Evolutionary conservation across 2,113 vertebrate species (phyloP).

Genomic region (Archilochus colubris): DNA sequence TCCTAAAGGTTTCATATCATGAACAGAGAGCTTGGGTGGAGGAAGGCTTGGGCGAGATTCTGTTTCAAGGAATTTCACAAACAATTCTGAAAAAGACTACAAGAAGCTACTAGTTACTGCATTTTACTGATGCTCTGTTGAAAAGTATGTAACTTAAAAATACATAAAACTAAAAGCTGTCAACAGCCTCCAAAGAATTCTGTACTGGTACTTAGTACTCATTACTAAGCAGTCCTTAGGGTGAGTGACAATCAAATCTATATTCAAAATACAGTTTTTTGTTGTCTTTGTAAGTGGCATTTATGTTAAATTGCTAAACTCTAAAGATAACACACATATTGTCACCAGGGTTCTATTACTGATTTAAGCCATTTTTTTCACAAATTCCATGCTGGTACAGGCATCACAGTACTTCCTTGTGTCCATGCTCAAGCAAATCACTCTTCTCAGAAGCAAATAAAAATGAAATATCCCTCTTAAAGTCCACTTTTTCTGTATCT

Average conservation of each 20-base stretch:
- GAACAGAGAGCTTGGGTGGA: conserved; percentile 84
- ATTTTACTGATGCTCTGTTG: neutral
- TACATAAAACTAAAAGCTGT: neutral
- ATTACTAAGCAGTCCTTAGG: neutral
- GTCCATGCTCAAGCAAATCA: neutral
- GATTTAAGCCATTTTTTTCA: neutral
- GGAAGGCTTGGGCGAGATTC: conserved; percentile 90
- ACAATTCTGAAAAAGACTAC: conserved; percentile 97
- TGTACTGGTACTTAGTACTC: neutral
- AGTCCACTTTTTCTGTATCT: neutral
- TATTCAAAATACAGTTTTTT: neutral
- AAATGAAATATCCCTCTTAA: neutral
- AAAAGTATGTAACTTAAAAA: neutral
- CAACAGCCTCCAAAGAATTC: neutral
- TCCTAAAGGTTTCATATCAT: conserved; percentile 85
- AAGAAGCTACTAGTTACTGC: conserved; percentile 16
- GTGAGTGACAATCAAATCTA: neutral
- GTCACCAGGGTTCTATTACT: neutral
- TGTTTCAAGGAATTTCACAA: conserved; percentile 95
- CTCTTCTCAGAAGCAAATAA: neutral
- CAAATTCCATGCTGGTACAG: neutral
- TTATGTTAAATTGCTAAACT: neutral
- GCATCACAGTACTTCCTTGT: neutral
- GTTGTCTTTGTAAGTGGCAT: neutral
- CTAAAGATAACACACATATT: neutral